Percentiles rank a stretch among this genome's conserved stretches.
phyloP scores from a whole-genome alignment of 2,797 vertebrate species.

The Sebastes miniatus region DNA sequence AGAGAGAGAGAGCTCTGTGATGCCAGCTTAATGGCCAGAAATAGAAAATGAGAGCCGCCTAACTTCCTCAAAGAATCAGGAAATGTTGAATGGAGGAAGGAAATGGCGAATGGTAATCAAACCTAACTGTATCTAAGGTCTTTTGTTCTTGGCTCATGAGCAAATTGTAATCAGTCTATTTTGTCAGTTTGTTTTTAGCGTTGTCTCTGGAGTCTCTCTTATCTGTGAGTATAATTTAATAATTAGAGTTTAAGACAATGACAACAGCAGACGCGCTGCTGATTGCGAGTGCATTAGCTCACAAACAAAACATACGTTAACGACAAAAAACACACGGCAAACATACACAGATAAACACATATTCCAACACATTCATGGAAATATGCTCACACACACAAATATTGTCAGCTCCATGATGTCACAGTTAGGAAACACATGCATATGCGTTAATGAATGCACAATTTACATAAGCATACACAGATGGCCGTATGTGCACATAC shows the following conservation, averaged over 20 bases:
- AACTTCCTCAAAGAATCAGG: conserved; percentile 56
- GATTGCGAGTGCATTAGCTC: background rate
- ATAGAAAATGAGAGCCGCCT: conserved; percentile 50
- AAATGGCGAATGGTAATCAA: conserved; percentile 48
- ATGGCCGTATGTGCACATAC: background rate
- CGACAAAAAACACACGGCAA: background rate
- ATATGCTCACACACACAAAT: background rate
- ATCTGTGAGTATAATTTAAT: background rate
- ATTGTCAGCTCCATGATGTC: background rate
- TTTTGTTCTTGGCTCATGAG: conserved; percentile 53
- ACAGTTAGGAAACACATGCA: background rate
- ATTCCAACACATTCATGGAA: background rate
- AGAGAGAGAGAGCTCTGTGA: background rate
- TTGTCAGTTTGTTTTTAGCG: conserved; percentile 20
- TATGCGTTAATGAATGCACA: background rate
- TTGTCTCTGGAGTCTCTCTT: background rate
- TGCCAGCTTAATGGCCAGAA: conserved; percentile 29
- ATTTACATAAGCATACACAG: background rate
- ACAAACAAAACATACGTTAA: background rate
- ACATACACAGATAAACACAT: background rate
- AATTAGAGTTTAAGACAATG: background rate
- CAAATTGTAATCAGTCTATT: conserved; percentile 6
- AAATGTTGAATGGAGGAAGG: conserved; percentile 63
- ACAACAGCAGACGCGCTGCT: background rate
- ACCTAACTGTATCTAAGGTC: conserved; percentile 20